These are phyloP conservation scores for Myrmophylax atrothorax DNA, from an alignment of 2,113 vertebrate species.

Conservation along the genomic window DNA sequence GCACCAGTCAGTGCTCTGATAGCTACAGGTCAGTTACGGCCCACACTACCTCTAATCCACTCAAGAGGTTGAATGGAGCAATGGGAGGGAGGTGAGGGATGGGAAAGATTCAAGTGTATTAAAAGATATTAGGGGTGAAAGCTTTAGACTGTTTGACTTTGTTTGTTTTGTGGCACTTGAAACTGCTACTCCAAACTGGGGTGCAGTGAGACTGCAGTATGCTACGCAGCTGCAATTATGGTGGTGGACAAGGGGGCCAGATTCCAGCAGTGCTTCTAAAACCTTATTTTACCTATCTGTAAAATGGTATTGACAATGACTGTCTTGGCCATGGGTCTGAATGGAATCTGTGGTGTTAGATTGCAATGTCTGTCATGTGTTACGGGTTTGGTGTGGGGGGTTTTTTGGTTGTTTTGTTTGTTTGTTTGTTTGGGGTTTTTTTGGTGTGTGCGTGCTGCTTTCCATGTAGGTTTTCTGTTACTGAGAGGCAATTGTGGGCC, in stretches of 20 bases:
- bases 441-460: neutral
- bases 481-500: neutral
- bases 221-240: neutral
- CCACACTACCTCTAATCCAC: neutral
- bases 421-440: too few relatives aligned
- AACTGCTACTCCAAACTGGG: neutral
- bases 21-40: neutral
- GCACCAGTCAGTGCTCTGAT: neutral
- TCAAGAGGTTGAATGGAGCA: neutral
- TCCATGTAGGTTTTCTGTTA: neutral
- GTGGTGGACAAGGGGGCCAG: accelerated
- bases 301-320: neutral
- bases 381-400: neutral
- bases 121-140: neutral
- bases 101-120: neutral
- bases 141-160: neutral
- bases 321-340: neutral
- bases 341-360: neutral
- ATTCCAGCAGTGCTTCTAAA: neutral
- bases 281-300: neutral
- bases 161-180: neutral
- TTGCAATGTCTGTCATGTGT: neutral
- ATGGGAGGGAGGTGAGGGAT: neutral
- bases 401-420: too few relatives aligned
- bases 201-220: neutral